Base-by-base conservation (phyloP, 2,797 vertebrate species). In the Protosalanx chinensis region DNA sequence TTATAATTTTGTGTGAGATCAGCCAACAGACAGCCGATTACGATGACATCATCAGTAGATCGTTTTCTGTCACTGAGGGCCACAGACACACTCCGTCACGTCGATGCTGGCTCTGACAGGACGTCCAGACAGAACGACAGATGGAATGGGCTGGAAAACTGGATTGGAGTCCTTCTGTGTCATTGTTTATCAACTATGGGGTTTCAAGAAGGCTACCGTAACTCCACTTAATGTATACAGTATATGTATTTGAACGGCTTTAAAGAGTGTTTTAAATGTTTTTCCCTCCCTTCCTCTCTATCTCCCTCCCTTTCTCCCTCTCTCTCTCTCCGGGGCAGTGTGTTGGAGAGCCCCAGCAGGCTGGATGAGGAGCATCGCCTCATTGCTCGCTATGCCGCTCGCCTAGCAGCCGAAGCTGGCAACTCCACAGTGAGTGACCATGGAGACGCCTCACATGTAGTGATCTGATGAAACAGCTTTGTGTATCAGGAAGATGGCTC, bases 321-420 rank as follows among this genome's bases (percentile, higher is more conserved):
- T 80, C 29, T 79, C 65, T 84, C 72, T 81, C 72, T 78, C 76
- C 3, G 41, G 41, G 33, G 29, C 92, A 98, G 96, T 46, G 93
- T 94, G 79, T 90, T 98, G 89, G 97, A 98, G 83, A 98, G 97
- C 86, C 97, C 97, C 2, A 94, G 96, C 78, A 85, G 95, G 62
- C 89, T 98, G 75, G 97, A 98, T 6, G 97, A 98, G 85, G 97
- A 98, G 82, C 97, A 98, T 77, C 88, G 96, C 46, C 94, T 98
- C 66, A 98, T 98, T n/a, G 97, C 97, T 67, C 90, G 97, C 53
- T 98, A 98, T 20, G 97, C 97, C 3, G 97, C 96, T 10, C 92
- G 97, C 15, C 88, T 98, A 84, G 97, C 97, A 13, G 97, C 96
- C 0, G 96, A 98, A 85, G 95, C 96, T 16, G 94, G 95, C n/a